These are phyloP conservation scores for Amniataba percoides DNA, from an alignment of 2,797 vertebrate species.

Conservation along the genomic window DNA sequence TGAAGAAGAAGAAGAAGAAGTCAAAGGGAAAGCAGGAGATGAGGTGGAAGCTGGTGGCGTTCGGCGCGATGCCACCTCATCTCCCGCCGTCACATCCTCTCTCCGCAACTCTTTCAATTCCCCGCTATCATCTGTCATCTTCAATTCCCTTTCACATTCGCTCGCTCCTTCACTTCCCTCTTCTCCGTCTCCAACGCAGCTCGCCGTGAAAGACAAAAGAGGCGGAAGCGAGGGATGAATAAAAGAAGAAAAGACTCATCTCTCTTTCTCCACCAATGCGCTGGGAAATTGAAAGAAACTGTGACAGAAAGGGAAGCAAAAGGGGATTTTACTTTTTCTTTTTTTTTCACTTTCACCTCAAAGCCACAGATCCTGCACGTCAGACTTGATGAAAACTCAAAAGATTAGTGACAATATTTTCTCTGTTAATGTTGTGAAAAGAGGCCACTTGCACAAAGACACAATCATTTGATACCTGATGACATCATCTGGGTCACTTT, in stretches of 20 bases:
- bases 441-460: background rate
- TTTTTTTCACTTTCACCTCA: background rate
- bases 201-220: slow-evolving; percentile 23
- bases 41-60: slow-evolving; percentile 33
- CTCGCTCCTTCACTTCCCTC: slow-evolving; percentile 21
- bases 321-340: background rate
- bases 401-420: too few relatives aligned
- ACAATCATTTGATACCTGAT: too few relatives aligned
- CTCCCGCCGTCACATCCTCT: slow-evolving; percentile 39
- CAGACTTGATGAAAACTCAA: background rate
- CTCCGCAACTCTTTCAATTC: slow-evolving; percentile 32
- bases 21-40: background rate
- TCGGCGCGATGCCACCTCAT: slow-evolving; percentile 33
- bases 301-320: background rate
- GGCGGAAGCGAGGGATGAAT: slow-evolving; percentile 30
- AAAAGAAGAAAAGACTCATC: slow-evolving; percentile 15
- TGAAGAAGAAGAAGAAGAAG: background rate
- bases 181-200: slow-evolving; percentile 22
- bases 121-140: slow-evolving; percentile 52
- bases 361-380: background rate
- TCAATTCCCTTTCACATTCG: slow-evolving; percentile 38
- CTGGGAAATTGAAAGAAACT: background rate
- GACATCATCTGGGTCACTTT: too few relatives aligned
- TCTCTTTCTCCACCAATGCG: background rate
- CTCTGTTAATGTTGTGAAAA: background rate